A percentile compares a stretch with the other conserved stretches of the same genome.
phyloP scores from a whole-genome alignment of 2,888 invertebrate genomes.

The Anthoptus insignis region DNA sequence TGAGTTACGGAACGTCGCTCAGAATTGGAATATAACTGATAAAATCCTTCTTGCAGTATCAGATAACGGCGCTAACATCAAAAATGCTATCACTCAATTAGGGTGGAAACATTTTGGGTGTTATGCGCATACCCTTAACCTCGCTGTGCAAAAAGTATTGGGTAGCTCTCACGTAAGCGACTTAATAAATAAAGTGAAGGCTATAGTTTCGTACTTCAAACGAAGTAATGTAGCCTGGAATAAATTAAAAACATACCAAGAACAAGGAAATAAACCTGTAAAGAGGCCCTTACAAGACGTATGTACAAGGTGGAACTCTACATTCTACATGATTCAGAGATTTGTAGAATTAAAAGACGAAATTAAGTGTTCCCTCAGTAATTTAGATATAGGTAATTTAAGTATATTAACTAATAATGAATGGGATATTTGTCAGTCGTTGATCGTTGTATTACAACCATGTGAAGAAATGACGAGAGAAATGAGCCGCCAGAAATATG shows the following conservation, averaged over 20 bases:
- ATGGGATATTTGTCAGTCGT: too few species aligned
- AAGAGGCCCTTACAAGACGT: background rate
- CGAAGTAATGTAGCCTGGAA: background rate
- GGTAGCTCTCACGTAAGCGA: too few species aligned
- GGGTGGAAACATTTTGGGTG: constrained; percentile 25
- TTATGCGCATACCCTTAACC: background rate
- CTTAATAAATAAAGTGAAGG: background rate
- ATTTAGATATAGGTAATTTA: too few species aligned
- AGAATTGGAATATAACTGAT: too few species aligned
- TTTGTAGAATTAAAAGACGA: background rate
- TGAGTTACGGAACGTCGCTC: too few species aligned
- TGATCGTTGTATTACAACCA: too few species aligned
- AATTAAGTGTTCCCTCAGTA: too few species aligned
- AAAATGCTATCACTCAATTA: constrained; percentile 17
- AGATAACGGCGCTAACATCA: too few species aligned
- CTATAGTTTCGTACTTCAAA: background rate
- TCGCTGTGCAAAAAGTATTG: too few species aligned
- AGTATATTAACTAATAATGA: background rate
- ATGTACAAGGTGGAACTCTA: background rate
- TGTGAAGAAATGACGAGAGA: too few species aligned
- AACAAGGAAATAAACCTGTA: background rate
- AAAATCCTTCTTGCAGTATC: too few species aligned
- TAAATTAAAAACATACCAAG: background rate
- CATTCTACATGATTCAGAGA: background rate
- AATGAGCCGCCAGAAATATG: too few species aligned